Base-by-base conservation (phyloP, 2,888 invertebrate genomes). In the Acleris holmiana region DNA sequence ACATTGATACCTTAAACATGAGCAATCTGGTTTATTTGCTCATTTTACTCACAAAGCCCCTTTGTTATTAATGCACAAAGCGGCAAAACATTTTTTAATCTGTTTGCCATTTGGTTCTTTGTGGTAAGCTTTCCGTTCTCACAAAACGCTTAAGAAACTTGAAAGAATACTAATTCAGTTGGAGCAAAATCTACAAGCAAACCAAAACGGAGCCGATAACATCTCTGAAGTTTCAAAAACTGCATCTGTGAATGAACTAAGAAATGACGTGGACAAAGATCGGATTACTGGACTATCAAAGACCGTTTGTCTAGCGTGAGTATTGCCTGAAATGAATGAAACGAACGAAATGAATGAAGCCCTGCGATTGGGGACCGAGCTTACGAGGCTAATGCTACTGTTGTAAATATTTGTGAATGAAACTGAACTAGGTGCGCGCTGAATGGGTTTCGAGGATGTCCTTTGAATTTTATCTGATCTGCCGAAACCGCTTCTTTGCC, bases 391-490 rank as follows among this genome's bases (percentile, higher is more conserved):
- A 85, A 85, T 79, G 73, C 84, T 71, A 75, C 82, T 80, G 81
- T 87, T 85, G 83, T 85, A 85, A 88, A 88, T 87, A 85, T 87
- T 86, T 88, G 82, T 85, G 81, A 87, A 88, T 85, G 85, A 82
- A 78, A 65, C 67, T 68, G 62, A 66, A 71, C 72, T 59, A 59
- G 53, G 73, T 73, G 68, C 68, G 64, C 67, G 67, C 68, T 69
- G 60, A 67, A 65, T 65, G 60, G 48, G 21, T 10, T 21, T 58
- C 55, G 41, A 60, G 59, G 65, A 65, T 59, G 49, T 55, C 21
- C 54, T 65, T 65, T 65, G 49, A 55, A 55, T 55, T 59, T 23
- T 65, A 60, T 65, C 65, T 55, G 65, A 65, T 65, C 65, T 65
- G 49, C 49, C 19, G 49, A 59, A 50, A 55, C 5, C 55, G 23